Evolutionary conservation across 2,113 vertebrate genomes (phyloP).

Genomic region (Pelvicachromis taeniatus): DNA sequence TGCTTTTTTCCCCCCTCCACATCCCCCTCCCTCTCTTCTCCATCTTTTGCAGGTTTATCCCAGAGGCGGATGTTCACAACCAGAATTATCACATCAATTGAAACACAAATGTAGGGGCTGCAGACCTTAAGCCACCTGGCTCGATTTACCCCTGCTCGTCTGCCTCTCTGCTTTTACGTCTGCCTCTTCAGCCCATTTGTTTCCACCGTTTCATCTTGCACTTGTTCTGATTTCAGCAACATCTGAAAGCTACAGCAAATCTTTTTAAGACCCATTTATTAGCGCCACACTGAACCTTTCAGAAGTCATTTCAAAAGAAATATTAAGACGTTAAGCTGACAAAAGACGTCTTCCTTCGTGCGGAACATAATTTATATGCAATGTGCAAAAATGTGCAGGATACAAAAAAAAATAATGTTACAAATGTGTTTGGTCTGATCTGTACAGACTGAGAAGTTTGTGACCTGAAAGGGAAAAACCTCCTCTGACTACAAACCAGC

Average conservation of each 20-base stretch:
- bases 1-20: neutral
- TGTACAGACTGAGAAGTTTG: neutral
- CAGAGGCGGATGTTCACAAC: constrained; percentile 34
- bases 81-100: constrained; percentile 68
- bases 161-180: neutral
- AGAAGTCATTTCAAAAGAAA: neutral
- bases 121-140: constrained; percentile 32
- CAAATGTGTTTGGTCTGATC: fast-evolving
- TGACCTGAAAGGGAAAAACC: neutral
- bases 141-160: neutral
- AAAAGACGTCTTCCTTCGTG: neutral
- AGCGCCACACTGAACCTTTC: neutral
- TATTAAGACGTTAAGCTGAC: neutral
- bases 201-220: neutral
- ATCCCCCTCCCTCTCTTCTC: neutral
- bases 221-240: neutral
- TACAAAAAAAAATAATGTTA: neutral
- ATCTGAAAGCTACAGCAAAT: neutral
- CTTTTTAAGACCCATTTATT: neutral
- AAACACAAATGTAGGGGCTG: constrained; percentile 12
- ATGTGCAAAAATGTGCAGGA: neutral
- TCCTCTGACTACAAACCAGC: neutral
- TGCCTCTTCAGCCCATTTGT: neutral
- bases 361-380: neutral
- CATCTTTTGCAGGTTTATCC: constrained; percentile 39